Base-by-base conservation (phyloP, 2,888 invertebrate species). In the Conistra vaccinii region DNA sequence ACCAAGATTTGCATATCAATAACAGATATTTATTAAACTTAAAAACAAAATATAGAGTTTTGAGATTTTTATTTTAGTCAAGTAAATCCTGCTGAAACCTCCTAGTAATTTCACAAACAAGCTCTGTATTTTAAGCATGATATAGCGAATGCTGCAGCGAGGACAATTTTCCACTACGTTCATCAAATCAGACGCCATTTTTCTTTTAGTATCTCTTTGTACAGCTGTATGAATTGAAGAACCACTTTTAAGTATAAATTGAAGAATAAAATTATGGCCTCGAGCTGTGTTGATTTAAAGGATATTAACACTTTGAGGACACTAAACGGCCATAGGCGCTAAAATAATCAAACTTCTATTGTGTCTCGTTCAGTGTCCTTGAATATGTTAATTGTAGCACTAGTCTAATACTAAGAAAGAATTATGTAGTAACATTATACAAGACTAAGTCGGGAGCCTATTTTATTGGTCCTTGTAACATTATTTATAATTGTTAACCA, bases 121-220 rank as follows among this genome's bases (percentile, higher is more conserved):
- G 72, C 20, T 4, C 61, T 39, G 69, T 76, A 77, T 85, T 73
- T 80, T 74, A 81, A 86, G 69, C 55, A 57, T 74, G 76, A 83
- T 81, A 76, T 73, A 82, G 76, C 60, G 67, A 84, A 80, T 73
- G 75, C 58, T 83, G 83, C 83, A 83, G 69, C 71, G 75, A 51
- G 79, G 81, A 85, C 90, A 89, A 90, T 90, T 90, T 90, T 88
- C 87, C 90, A 82, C 90, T 88, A 90, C 87, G 84, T 90, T 87
- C 76, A 76, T 89, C 84, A 83, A 72, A 42, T 74, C 53, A 79
- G 61, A 83, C 81, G 51, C 81, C 78, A 89, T 89, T 85, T 77
- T 80, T 84, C 78, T 75, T 83, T 69, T 73, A 76, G 77, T 82
- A 81, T 76, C 80, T 73, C 62, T 62, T 76, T 71, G 65, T 66